Percentiles rank a stretch among this genome's conserved stretches.
These are phyloP conservation scores for Nixonia krombeini DNA, from an alignment of 1,140 invertebrate species.

Conservation along the genomic window DNA sequence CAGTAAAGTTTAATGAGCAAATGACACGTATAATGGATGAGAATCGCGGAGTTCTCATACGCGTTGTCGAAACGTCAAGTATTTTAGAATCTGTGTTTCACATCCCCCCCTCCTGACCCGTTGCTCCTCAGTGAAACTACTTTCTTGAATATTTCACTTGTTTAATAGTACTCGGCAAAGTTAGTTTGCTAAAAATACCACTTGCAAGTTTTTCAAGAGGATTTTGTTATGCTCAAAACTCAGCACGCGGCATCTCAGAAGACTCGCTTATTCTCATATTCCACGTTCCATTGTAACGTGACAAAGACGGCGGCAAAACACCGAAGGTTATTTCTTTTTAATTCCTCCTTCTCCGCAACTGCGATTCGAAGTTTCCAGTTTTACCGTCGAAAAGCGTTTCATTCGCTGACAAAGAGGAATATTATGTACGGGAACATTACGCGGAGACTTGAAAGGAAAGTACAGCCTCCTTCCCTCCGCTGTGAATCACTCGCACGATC, in stretches of 20 bases:
- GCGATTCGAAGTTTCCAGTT: no score
- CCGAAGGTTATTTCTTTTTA: slow-evolving; percentile 42
- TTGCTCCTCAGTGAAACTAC: slow-evolving; percentile 33
- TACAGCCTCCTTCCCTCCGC: no score
- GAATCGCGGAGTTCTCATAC: no score
- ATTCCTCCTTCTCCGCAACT: slow-evolving; percentile 18
- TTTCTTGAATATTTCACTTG: slow-evolving; percentile 44
- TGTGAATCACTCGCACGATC: no score
- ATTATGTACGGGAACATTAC: no score
- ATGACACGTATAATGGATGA: no score
- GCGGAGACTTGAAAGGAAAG: no score
- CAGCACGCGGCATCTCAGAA: slow-evolving; percentile 31
- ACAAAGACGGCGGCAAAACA: slow-evolving; percentile 46
- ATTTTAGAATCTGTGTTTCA: background rate
- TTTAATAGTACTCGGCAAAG: slow-evolving; percentile 44
- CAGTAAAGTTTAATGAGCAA: background rate
- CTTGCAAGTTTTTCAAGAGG: slow-evolving; percentile 45
- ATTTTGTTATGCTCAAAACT: slow-evolving; percentile 44
- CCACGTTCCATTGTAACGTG: slow-evolving; percentile 38
- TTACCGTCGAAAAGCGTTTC: no score
- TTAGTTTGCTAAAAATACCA: slow-evolving; percentile 47
- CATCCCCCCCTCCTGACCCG: slow-evolving; percentile 21
- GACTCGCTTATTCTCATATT: slow-evolving; percentile 44
- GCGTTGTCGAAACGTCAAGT: no score
- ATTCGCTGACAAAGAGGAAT: no score